Evolutionary conservation across 2,888 invertebrate genomes (phyloP).

Genomic region (Melinaea menophilus): DNA sequence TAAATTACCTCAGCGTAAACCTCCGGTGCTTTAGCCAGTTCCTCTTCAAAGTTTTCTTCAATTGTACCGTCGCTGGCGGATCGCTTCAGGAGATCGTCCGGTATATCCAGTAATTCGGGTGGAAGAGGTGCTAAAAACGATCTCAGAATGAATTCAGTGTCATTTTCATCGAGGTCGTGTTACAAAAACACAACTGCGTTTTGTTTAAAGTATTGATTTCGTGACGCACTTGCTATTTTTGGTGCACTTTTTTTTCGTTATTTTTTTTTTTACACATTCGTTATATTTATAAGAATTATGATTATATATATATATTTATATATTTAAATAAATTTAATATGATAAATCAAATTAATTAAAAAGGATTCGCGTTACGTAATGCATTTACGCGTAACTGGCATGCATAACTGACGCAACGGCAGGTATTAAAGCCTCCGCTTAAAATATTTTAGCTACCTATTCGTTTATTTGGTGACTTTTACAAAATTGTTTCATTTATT

Average conservation of each 20-base stretch:
- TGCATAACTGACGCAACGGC: constrained; percentile 1
- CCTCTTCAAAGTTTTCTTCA: constrained; percentile 94
- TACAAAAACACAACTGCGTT: neutral
- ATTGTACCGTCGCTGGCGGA: constrained; percentile 91
- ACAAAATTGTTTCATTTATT: too few relatives aligned
- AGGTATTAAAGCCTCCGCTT: neutral
- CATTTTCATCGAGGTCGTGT: neutral
- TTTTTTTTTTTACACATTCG: too few relatives aligned
- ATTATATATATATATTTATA: neutral
- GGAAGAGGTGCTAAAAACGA: constrained; percentile 56
- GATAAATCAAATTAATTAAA: neutral
- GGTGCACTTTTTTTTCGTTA: neutral
- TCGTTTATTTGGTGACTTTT: neutral
- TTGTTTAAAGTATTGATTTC: constrained; percentile 4
- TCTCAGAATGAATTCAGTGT: neutral
- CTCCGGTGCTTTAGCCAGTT: constrained; percentile 83
- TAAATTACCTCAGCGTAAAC: constrained; percentile 57
- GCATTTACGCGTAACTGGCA: constrained; percentile 3
- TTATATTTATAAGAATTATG: neutral
- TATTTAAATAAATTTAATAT: too few relatives aligned
- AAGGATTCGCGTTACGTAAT: constrained; percentile 2
- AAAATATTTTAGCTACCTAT: neutral
- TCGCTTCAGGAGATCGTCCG: constrained; percentile 50
- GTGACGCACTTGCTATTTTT: neutral
- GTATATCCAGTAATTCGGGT: constrained; percentile 58